Evolutionary conservation across 2,113 vertebrate genomes (phyloP), one percentile per base, ranked within the genome.

Genomic region (Syngnathus scovelli): DNA sequence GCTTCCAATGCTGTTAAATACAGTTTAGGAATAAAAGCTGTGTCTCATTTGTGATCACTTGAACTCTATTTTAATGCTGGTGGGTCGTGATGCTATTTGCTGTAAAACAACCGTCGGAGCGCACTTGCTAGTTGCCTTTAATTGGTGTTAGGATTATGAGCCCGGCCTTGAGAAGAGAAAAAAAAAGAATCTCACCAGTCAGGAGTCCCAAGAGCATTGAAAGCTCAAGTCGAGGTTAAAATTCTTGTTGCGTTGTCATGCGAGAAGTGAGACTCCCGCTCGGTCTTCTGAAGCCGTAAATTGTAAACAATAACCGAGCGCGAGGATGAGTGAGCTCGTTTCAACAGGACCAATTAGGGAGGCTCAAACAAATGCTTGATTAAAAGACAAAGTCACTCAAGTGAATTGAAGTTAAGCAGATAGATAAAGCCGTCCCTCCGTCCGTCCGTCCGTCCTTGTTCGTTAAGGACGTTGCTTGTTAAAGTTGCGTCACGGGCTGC

Each of bases 241-340:
- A 51, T 51, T 8, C 7, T 9, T 21, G 3, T 19, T 51, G 19
- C 19, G 49, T 51, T 21, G 19, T 21, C 19, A 10, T 51, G n/a
- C 21, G 4, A n/a, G 49, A 51, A 9, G 49, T 3, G 49, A 51
- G 19, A 51, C 2, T 16, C 7, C 27, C 36, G 55, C 55, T 16
- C 8, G 55, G 55, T 36, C 54, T 6, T 6, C 54, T 9, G 49
- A 51, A 15, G 12, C 13, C 54, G 21, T 5, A 64, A 44, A 56
- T 5, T 59, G 61, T 67, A 51, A 77, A 78, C 65, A 75, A 67
- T 66, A 36, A 61, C 62, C 66, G 64, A n/a, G 66, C 66, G 58
- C 43, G 52, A 64, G 81, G 8, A 56, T 60, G 63, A 75, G 60
- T 44, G 39, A 51, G 68, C 63, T 64, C 78, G 80, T 83, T 75